Evolutionary conservation across 2,113 vertebrate genomes (phyloP), one percentile per base, ranked within the genome.

Genomic region (Bostrychus sinensis): DNA sequence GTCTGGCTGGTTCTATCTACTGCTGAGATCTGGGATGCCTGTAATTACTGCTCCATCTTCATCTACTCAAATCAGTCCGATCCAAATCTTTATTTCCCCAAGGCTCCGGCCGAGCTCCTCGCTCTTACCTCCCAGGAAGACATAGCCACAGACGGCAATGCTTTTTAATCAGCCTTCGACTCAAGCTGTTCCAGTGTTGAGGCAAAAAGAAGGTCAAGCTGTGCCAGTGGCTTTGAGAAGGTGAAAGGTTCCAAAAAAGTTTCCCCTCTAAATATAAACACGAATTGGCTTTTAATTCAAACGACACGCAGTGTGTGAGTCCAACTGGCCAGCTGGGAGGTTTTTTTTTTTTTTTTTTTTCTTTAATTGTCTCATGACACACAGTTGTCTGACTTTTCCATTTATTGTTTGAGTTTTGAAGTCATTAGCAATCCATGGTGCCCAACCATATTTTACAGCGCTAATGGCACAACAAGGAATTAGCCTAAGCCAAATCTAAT

Each of bases 1-100:
- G 81, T 79, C 69, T 66, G 77, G 46, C 38, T 61, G 7, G 80
- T 71, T 26, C 59, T 78, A 87, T 87, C 88, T 75, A 74, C 85
- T 72, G 80, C 83, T 68, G 82, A 73, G 88, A 89, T 85, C 86
- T 83, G 83, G 85, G 88, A 89, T 88, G 86, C 66, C 82, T 86
- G 87, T 90, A 90, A 90, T 90, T 90, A 89, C 87, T 50, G 63
- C 79, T 53, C 82, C 75, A 86, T 86, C 85, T 78, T 83, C 85
- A 85, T 85, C 87, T 88, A 84, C 84, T 88, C 87, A 90, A 89
- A 89, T 90, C 89, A 88, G 80, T 65, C 69, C 59, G 84, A 88
- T 88, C 86, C 85, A 56, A 86, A 90, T 88, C 89, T 90, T 90
- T 90, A 90, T 90, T 90, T 90, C 89, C 88, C 85, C 39, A 50